A percentile compares a stretch with the other conserved stretches of the same genome.
These are phyloP conservation scores for Coptotermes formosanus DNA, from an alignment of 1,140 invertebrate genomes.

Conservation along the genomic window DNA sequence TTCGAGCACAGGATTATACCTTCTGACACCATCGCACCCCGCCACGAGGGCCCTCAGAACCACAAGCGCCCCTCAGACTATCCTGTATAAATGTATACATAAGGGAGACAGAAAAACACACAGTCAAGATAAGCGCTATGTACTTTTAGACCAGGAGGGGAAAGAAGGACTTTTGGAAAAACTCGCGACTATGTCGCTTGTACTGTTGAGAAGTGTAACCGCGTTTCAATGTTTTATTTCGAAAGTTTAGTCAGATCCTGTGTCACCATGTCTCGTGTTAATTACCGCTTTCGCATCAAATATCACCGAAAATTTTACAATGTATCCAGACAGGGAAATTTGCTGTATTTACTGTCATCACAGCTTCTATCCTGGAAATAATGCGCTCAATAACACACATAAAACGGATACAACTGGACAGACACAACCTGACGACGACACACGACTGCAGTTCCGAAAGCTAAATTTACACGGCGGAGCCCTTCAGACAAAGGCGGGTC, in stretches of 20 bases:
- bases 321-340: too few relatives aligned
- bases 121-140: background rate
- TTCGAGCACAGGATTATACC: slow-evolving; percentile 5
- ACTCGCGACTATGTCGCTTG: background rate
- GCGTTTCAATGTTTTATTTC: background rate
- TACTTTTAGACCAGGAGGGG: background rate
- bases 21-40: background rate
- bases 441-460: too few relatives aligned
- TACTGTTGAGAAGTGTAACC: background rate
- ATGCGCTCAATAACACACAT: too few relatives aligned
- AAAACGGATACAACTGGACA: too few relatives aligned
- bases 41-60: background rate
- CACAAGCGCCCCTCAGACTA: background rate
- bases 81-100: background rate
- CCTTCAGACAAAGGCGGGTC: too few relatives aligned
- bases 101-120: background rate
- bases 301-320: too few relatives aligned
- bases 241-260: background rate
- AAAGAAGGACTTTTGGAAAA: background rate
- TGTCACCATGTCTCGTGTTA: background rate
- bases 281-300: too few relatives aligned
- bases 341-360: too few relatives aligned
- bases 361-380: too few relatives aligned
- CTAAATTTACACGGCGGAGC: too few relatives aligned
- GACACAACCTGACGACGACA: too few relatives aligned